These are phyloP conservation scores for Thalassaphorura encarpata DNA, from an alignment of 1,140 invertebrate species.

Conservation along the genomic window DNA sequence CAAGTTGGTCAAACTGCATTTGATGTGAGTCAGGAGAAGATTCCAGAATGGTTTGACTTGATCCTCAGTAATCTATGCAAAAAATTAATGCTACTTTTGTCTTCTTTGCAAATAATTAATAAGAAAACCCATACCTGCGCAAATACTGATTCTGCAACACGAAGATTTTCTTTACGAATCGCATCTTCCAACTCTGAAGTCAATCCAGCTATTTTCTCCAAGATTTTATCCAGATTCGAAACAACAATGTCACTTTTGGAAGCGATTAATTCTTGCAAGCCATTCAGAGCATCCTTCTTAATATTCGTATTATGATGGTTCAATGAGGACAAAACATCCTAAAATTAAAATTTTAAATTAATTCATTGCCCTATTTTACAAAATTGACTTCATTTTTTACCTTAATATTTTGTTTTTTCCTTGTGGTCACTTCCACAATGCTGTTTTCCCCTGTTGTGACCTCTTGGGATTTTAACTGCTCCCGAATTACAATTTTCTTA, in stretches of 20 bases:
- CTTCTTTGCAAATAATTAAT: background rate
- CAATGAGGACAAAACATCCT: constrained; percentile 22
- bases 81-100: constrained; percentile 2
- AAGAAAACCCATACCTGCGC: constrained; percentile 7
- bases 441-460: background rate
- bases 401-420: constrained; percentile 18
- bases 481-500: constrained; percentile 30
- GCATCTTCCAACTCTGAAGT: constrained; percentile 19
- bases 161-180: constrained; percentile 27
- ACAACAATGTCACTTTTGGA: background rate
- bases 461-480: constrained; percentile 18
- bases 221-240: constrained; percentile 23
- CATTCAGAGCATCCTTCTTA: constrained; percentile 21
- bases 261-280: constrained; percentile 21
- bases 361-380: background rate
- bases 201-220: constrained; percentile 18
- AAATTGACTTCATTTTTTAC: background rate
- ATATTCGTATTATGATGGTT: constrained; percentile 30
- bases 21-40: constrained; percentile 21
- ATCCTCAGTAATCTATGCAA: constrained; percentile 23
- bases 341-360: constrained; percentile 4
- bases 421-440: constrained; percentile 1
- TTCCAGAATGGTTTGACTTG: constrained; percentile 30
- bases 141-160: constrained; percentile 18
- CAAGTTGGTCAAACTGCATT: constrained; percentile 27